Evolutionary conservation across 2,113 vertebrate genomes (phyloP).

Genomic region (Chloroceryle aenea): DNA sequence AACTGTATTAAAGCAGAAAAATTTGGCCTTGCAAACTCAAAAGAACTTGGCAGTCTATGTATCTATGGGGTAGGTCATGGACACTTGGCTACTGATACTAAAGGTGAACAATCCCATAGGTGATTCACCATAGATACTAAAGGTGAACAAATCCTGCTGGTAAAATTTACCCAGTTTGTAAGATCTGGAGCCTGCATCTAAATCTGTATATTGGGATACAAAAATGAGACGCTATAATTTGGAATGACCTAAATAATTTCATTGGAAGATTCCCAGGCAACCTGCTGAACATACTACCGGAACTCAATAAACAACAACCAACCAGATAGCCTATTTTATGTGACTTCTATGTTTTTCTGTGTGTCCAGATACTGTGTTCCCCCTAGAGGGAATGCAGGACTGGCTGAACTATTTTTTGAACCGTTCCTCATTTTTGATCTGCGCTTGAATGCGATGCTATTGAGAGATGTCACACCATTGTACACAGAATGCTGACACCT

Average conservation of each 20-base stretch:
- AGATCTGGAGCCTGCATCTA: background rate
- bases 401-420: background rate
- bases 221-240: background rate
- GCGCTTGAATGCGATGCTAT: background rate
- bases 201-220: background rate
- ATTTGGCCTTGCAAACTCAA: background rate
- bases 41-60: background rate
- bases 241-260: background rate
- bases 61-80: background rate
- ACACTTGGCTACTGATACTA: background rate
- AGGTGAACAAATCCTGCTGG: background rate
- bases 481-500: fast-evolving
- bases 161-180: background rate
- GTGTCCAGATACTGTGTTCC: background rate
- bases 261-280: background rate
- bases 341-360: background rate
- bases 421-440: background rate
- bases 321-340: background rate
- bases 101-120: background rate
- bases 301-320: background rate
- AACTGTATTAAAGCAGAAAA: background rate
- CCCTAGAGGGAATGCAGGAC: background rate
- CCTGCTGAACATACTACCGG: background rate
- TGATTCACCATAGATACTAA: too few relatives aligned
- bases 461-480: background rate